phyloP scores from a whole-genome alignment of 2,113 vertebrate genomes.

The Maccullochella peelii region DNA sequence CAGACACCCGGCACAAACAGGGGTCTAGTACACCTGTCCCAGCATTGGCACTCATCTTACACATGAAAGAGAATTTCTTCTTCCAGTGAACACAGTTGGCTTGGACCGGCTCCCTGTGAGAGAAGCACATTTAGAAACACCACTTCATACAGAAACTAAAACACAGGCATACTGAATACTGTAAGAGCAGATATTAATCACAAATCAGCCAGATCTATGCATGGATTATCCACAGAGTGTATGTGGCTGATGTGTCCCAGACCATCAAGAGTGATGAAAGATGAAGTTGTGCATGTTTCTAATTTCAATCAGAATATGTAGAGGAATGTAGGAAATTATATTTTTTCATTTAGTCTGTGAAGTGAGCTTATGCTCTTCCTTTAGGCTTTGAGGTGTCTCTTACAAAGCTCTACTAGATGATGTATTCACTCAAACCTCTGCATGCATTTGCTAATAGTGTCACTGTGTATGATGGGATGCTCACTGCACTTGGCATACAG shows the following conservation, averaged over 20 bases:
- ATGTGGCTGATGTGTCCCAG: not conserved
- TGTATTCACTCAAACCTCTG: not conserved
- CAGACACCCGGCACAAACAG: conserved; percentile 93
- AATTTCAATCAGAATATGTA: not conserved
- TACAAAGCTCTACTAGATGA: not conserved
- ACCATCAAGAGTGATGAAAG: not conserved
- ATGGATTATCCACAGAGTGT: not conserved
- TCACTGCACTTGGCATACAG: not conserved
- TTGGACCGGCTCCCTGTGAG: conserved; percentile 90
- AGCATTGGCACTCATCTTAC: conserved; percentile 94
- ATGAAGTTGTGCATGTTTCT: not conserved
- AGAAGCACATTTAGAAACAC: conserved; percentile 14
- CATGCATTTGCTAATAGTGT: not conserved
- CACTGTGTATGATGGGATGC: not conserved
- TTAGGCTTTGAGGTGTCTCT: not conserved
- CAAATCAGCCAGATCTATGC: not conserved
- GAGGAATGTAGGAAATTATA: not conserved
- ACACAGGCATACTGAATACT: not conserved
- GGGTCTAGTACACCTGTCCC: conserved; percentile 92
- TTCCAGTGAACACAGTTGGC: conserved; percentile 94
- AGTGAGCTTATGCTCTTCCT: not conserved
- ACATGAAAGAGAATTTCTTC: conserved; percentile 92
- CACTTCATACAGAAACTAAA: not conserved
- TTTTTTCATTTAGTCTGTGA: not conserved
- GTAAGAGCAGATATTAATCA: not conserved